phyloP scores from a whole-genome alignment of 2,797 vertebrate species.

The Corythornis leucogaster region DNA sequence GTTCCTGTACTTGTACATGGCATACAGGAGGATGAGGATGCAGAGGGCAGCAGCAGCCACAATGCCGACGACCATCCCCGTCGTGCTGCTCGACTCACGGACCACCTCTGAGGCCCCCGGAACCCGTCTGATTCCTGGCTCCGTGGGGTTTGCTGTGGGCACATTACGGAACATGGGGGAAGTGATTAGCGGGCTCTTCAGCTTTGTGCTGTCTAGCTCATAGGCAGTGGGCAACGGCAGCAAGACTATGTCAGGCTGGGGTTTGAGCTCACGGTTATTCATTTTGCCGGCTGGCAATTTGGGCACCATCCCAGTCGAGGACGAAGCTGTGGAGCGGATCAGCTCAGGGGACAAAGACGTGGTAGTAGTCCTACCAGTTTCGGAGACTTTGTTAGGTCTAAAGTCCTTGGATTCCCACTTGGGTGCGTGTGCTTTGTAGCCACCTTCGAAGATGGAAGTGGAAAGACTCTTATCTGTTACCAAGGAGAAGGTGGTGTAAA shows the following conservation, averaged over 20 bases:
- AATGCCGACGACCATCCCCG: slow-evolving; percentile 99
- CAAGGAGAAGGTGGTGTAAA: slow-evolving; percentile 99
- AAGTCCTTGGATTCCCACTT: slow-evolving; percentile 99
- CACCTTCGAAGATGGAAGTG: slow-evolving; percentile 99
- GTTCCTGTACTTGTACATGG: slow-evolving; percentile 99
- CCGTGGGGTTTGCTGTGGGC: slow-evolving; percentile 99
- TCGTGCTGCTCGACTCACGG: slow-evolving; percentile 99
- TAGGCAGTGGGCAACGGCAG: slow-evolving; percentile 98
- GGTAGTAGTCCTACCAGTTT: slow-evolving; percentile 96
- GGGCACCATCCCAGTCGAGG: slow-evolving; percentile 92
- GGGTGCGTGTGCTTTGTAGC: slow-evolving; percentile 96
- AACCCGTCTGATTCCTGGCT: slow-evolving; percentile 98
- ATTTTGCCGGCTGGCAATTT: slow-evolving; percentile 97
- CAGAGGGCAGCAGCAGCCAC: slow-evolving; percentile 99
- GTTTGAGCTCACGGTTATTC: slow-evolving; percentile 97
- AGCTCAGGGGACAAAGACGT: slow-evolving; percentile 93
- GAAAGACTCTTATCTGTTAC: slow-evolving; percentile 99
- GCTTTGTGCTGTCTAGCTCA: slow-evolving; percentile 99
- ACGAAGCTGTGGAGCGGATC: slow-evolving; percentile 90
- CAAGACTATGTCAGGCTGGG: slow-evolving; percentile 97
- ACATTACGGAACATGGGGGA: slow-evolving; percentile 99
- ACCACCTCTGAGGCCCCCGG: slow-evolving; percentile 99
- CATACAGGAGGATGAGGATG: slow-evolving; percentile 99
- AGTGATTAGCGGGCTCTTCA: slow-evolving; percentile 99
- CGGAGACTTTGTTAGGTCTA: slow-evolving; percentile 97